These are phyloP conservation scores for Crax fasciolata DNA, from an alignment of 2,797 vertebrate genomes.

Conservation along the genomic window DNA sequence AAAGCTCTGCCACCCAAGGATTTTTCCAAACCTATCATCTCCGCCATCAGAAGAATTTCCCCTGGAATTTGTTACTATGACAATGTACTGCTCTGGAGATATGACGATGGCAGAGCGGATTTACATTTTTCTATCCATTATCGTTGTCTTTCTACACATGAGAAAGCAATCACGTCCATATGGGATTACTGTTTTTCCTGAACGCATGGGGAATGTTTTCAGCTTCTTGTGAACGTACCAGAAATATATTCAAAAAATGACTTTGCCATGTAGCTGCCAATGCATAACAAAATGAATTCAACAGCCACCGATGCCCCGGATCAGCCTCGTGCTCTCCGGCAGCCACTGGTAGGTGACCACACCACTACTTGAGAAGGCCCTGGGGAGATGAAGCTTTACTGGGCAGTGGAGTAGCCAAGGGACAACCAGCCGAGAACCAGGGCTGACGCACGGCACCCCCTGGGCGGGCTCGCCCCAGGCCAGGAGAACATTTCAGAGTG, in stretches of 20 bases:
- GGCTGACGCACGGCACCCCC: background rate
- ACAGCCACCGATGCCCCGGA: background rate
- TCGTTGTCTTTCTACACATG: background rate
- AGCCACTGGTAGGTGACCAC: background rate
- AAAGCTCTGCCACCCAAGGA: background rate
- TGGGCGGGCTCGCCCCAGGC: conserved; percentile 75
- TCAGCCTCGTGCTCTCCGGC: background rate
- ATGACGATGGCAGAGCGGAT: background rate
- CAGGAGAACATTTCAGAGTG: conserved; percentile 80
- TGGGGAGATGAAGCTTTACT: background rate
- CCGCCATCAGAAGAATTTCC: conserved; percentile 16
- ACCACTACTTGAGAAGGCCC: background rate
- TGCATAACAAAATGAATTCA: conserved; percentile 9
- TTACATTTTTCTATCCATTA: conserved; percentile 17
- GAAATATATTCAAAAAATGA: background rate
- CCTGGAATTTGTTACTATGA: conserved; percentile 39
- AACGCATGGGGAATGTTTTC: background rate
- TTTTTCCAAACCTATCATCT: conserved; percentile 12
- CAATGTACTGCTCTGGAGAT: background rate
- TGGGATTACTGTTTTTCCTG: background rate
- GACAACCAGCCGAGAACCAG: background rate
- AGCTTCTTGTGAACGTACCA: background rate
- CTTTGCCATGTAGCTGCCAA: background rate
- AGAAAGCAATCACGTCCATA: conserved; percentile 1
- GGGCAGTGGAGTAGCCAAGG: background rate